Conservation (phyloP, 2,113 vertebrate species). For the Isichthys henryi region DNA sequence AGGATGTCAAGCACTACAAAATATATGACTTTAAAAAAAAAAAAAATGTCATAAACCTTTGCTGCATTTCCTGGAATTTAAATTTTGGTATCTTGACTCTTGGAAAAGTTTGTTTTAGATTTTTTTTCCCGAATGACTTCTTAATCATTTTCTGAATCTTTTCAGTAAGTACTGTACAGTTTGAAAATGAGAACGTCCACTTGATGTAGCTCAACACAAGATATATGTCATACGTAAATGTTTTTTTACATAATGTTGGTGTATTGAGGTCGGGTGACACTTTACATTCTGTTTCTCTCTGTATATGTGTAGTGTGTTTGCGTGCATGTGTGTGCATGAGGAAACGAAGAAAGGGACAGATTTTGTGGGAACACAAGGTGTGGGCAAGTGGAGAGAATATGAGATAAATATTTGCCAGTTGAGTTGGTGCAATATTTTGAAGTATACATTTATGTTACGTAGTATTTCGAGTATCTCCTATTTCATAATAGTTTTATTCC, state of each 20-base stretch:
- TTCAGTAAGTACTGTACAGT: slow-evolving; percentile 18
- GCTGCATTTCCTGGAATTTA: not conserved
- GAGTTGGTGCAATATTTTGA: slow-evolving; percentile 63
- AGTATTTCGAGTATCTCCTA: not conserved
- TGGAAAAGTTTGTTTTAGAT: not conserved
- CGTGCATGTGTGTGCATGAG: not conserved
- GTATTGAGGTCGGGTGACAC: slow-evolving; percentile 8
- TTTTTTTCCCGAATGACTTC: not conserved
- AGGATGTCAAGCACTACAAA: not conserved
- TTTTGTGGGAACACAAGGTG: not conserved
- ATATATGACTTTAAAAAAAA: not conserved
- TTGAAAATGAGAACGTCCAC: slow-evolving; percentile 1
- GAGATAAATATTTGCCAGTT: slow-evolving; percentile 46
- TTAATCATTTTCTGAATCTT: not conserved
- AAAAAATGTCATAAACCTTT: not conserved
- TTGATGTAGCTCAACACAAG: slow-evolving; percentile 5
- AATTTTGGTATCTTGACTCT: not conserved
- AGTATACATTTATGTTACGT: slow-evolving; percentile 42
- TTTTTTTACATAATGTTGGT: slow-evolving; percentile 1
- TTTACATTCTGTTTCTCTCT: not conserved
- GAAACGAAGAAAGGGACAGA: slow-evolving; percentile 22
- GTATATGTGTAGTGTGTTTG: not conserved
- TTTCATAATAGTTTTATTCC: slow-evolving; percentile 28
- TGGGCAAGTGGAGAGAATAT: slow-evolving; percentile 24
- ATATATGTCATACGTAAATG: not conserved